Evolutionary conservation across 2,113 vertebrate species (phyloP), one percentile per base, ranked within the genome.

Genomic region (Microtus ochrogaster): DNA sequence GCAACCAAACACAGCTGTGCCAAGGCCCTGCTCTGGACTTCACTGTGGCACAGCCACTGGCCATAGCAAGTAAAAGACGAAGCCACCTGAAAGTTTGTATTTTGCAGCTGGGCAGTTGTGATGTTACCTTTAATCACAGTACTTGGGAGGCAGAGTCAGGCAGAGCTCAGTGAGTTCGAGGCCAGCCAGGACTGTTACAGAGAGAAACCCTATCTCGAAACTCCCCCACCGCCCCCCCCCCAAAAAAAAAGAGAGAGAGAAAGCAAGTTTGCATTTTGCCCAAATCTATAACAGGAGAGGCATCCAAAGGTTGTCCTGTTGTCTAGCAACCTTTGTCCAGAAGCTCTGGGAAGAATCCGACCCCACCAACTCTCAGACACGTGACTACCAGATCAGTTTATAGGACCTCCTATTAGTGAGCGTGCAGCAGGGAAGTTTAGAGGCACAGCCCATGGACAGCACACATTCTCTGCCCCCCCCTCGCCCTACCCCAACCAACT

Each of bases 21-120:
- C 41, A 30, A 24, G 0, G 1, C 30, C 30, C 17, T 72, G 66
- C 58, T 24, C 70, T 22, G 55, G 74, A 26, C 39, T 74, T 55
- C 26, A 0, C 8, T 7, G 9, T 3, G 0, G 28, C 55, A 9
- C 0, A 58, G 79, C 21, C 28, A n/a, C 49, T 0, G 5, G 49
- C 66, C 90, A n/a, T 0, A 0, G 52, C 30, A n/a, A 92, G 78
- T 5, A 6, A 36, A 14, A 94, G 74, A 41, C 70, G 0, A 22
- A 41, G 10, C 22, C 41, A 76, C 21, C 36, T 76, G 4, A 11
- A 30, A 44, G 66, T 30, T 63, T 47, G 3, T 0, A 44, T 22
- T 26, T 30, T 63, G 36, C 52, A 58, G 58, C 58, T 58, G 58
- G 55, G 55, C 4, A 5, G 55, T 58, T 17, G 55, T 58, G 17